Conservation (phyloP, 2,888 invertebrate genomes). For the Cistogaster globosa region DNA sequence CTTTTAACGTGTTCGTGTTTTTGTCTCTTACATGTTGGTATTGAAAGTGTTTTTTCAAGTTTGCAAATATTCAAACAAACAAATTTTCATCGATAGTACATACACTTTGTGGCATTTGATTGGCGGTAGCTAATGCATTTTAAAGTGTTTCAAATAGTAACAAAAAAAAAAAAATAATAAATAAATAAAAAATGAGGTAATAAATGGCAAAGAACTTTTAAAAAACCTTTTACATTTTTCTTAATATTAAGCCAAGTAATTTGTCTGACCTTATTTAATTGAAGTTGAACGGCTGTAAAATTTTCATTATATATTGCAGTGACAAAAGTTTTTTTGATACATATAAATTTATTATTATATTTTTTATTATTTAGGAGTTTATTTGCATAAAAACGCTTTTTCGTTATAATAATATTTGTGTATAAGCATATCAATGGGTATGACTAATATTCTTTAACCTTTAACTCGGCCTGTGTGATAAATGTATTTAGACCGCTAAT, state of each 20-base stretch:
- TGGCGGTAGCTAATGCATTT: constrained; percentile 52
- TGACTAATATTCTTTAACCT: constrained; percentile 34
- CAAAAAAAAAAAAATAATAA: neutral
- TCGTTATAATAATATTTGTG: no score
- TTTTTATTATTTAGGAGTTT: no score
- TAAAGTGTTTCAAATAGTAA: constrained; percentile 36
- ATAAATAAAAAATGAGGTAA: constrained; percentile 1
- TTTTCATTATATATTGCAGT: no score
- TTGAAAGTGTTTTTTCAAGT: neutral
- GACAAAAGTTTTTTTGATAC: no score
- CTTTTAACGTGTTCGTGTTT: neutral
- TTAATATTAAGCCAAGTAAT: neutral
- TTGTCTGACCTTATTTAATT: neutral
- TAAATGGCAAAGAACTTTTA: constrained; percentile 53
- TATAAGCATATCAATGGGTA: neutral
- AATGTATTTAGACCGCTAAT: no score
- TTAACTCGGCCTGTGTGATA: no score
- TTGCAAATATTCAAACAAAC: neutral
- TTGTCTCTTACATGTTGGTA: neutral
- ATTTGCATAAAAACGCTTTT: no score
- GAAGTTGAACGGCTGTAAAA: neutral
- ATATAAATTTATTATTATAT: no score
- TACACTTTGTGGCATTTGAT: constrained; percentile 63
- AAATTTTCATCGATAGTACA: constrained; percentile 36
- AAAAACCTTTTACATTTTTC: constrained; percentile 46